These are phyloP conservation scores for Thymelicus lineola DNA, from an alignment of 2,888 invertebrate genomes.

Conservation along the genomic window DNA sequence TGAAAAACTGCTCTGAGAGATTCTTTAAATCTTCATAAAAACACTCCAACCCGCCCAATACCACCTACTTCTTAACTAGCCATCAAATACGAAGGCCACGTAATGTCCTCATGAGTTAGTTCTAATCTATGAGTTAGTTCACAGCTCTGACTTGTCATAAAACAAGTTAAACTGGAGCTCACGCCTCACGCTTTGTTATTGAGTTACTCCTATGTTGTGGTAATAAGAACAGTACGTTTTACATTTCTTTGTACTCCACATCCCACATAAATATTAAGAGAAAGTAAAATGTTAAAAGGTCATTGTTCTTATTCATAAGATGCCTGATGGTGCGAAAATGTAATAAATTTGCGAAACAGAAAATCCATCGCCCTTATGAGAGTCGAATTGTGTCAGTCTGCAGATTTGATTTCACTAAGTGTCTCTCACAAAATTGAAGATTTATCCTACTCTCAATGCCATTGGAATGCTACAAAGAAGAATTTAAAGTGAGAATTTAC, in stretches of 20 bases:
- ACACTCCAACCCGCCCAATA: too few species aligned
- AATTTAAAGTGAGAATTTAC: conserved; percentile 30
- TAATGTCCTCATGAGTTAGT: too few species aligned
- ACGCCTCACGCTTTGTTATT: neutral
- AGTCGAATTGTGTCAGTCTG: conserved; percentile 30
- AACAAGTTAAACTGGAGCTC: too few species aligned
- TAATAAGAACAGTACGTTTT: neutral
- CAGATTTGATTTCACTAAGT: conserved; percentile 36
- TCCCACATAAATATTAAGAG: neutral
- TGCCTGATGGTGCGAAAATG: conserved; percentile 34
- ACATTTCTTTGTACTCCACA: neutral
- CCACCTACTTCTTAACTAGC: too few species aligned
- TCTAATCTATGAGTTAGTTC: neutral
- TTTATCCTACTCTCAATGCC: conserved; percentile 28
- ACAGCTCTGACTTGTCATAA: neutral
- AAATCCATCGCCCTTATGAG: conserved; percentile 25
- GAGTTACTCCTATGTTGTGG: neutral
- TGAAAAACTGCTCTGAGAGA: too few species aligned
- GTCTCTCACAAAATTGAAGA: conserved; percentile 30
- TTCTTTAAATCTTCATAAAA: too few species aligned
- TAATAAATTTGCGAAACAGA: conserved; percentile 37
- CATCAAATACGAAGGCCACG: too few species aligned
- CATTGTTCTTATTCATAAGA: conserved; percentile 30
- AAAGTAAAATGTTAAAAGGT: conserved; percentile 10
- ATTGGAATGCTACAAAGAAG: conserved; percentile 6